Conservation (phyloP, 2,797 vertebrate genomes). For the Denticeps clupeoides region DNA sequence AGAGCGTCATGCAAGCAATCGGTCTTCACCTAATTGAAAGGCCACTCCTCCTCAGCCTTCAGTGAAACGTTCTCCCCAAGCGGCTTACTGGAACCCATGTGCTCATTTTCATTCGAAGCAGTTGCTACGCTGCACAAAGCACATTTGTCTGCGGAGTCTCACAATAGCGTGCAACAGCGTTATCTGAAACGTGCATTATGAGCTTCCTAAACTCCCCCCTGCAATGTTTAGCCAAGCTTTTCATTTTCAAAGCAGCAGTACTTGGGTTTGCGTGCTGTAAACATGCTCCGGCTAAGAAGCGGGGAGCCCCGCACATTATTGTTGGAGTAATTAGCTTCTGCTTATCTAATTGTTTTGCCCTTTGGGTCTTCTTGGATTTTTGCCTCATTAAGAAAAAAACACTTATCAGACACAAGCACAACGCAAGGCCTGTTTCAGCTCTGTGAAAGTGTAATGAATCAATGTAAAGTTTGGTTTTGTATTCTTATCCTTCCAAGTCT, state of each 20-base stretch:
- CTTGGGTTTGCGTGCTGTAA: neutral
- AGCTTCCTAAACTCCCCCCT: neutral
- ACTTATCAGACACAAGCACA: conserved; percentile 19
- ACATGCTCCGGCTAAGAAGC: neutral
- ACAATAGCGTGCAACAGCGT: neutral
- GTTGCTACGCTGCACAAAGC: neutral
- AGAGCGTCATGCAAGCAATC: too few species aligned
- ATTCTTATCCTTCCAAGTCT: conserved; percentile 1
- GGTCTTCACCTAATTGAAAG: too few species aligned
- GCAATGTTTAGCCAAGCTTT: neutral
- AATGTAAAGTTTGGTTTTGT: conserved; percentile 8
- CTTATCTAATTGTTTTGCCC: conserved; percentile 28
- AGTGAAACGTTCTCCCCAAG: too few species aligned
- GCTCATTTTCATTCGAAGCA: too few species aligned
- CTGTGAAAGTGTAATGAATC: neutral
- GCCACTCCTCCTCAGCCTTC: too few species aligned
- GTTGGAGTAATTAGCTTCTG: conserved; percentile 34
- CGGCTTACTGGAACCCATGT: too few species aligned
- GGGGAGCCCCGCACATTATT: conserved; percentile 10
- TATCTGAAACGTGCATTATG: neutral
- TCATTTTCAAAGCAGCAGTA: neutral
- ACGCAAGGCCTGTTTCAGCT: conserved; percentile 12
- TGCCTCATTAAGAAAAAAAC: conserved; percentile 23
- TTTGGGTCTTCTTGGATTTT: conserved; percentile 20
- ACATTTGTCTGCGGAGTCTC: neutral